These are phyloP conservation scores for Rhinolophus sinicus DNA, from an alignment of 2,113 vertebrate genomes.

Conservation along the genomic window DNA sequence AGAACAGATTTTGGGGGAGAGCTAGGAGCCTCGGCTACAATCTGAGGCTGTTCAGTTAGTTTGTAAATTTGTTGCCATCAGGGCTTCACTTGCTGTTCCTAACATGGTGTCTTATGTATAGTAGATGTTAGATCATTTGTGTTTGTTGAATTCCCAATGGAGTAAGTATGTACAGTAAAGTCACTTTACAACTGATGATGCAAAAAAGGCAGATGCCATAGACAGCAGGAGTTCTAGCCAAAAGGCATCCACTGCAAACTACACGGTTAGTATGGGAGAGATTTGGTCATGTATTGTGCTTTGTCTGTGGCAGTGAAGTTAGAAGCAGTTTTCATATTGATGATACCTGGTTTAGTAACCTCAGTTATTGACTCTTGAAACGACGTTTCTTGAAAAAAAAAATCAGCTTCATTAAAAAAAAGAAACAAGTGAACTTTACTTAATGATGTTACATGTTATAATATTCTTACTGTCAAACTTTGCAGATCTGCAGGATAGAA, in stretches of 20 bases:
- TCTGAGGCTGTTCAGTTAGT: not conserved
- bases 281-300: not conserved
- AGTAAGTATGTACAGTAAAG: not conserved
- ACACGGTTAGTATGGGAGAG: not conserved
- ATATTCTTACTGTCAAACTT: conserved; percentile 26
- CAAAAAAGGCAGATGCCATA: not conserved
- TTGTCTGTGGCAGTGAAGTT: not conserved
- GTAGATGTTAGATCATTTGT: conserved; percentile 1
- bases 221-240: not conserved
- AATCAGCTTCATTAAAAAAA: not conserved
- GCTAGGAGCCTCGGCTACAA: not conserved
- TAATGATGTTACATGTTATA: not conserved
- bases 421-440: not conserved
- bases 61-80: not conserved
- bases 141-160: not conserved
- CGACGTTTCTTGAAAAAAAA: conserved; percentile 37
- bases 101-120: not conserved
- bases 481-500: not conserved
- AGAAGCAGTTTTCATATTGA: not conserved
- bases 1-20: not conserved
- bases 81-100: not conserved
- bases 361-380: conserved; percentile 13
- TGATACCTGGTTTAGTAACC: conserved; percentile 40
- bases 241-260: not conserved
- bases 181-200: not conserved